phyloP scores from a whole-genome alignment of 2,888 invertebrate species.

The Syrista parreyssii region DNA sequence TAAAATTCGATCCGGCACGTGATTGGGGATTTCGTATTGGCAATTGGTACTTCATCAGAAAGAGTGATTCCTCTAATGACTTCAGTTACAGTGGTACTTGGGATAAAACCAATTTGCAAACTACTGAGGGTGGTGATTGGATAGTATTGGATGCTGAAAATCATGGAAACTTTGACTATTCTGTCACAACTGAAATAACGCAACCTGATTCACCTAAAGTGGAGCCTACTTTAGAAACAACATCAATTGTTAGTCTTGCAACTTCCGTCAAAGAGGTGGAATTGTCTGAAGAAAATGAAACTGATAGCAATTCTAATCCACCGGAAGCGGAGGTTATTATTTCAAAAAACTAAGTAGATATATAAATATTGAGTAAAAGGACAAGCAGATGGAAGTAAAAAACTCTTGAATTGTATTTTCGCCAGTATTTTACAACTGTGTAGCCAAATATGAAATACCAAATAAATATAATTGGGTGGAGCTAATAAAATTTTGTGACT shows the following conservation, averaged over 20 bases:
- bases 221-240: neutral
- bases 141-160: neutral
- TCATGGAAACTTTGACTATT: neutral
- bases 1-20: conserved; percentile 41
- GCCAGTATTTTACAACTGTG: neutral
- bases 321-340: conserved; percentile 1
- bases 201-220: neutral
- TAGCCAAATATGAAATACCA: neutral
- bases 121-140: neutral
- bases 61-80: conserved; percentile 5
- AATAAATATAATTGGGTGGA: neutral
- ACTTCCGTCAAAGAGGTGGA: neutral
- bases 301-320: neutral
- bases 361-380: neutral
- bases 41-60: conserved; percentile 51
- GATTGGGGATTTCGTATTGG: conserved; percentile 54
- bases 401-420: neutral
- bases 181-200: neutral
- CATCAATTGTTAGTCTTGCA: neutral
- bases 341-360: neutral
- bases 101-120: neutral
- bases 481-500: neutral
- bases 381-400: neutral
- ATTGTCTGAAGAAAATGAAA: neutral
- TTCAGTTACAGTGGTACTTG: neutral